Base-by-base conservation (phyloP, 1,140 invertebrate genomes). In the Arion vulgaris region DNA sequence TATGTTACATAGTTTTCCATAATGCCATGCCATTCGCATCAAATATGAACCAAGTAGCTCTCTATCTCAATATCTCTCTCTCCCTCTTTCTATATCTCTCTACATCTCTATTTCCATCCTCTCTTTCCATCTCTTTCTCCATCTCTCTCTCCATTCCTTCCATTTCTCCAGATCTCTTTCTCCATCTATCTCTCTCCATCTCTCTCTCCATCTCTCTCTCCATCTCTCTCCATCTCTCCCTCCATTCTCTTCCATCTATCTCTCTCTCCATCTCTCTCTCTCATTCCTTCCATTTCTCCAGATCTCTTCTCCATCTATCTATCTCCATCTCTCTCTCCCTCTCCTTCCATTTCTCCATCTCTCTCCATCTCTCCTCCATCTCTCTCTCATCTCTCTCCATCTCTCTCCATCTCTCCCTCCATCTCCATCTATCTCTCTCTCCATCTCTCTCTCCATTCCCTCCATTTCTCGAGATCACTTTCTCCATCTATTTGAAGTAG, bases 311-410 rank as follows among this genome's bases (percentile, higher is more conserved):
- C 45, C 19, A 19, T 49, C 71, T 36, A 13, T 15, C 15, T 73
- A 9, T 73, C 71, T 73, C 71, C 36, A 13, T 73, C 15, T 73
- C 71, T 73, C 36, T 73, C 71, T 36, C 71, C 26, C 62, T 34
- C 7, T 13, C 62, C 26, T n/a, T 68, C 26, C 26, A 11, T 68
- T n/a, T 34, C 32, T 11, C 32, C 7, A n/a, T 34, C 11, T 68
- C 62, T 34, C 26, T 68, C 62, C 26, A 9, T 34, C 62, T 68
- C 62, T 28, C 62, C 11, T n/a, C n/a, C 11, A 13, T 26, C 26
- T 68, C 26, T 34, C 26, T 68, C 7, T 34, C 7, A n/a, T 68
- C 62, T 28, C 62, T 68, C 62, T 28, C 62, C 7, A 9, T 68
- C 7, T 34, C 62, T 68, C 36, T 26, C 39, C 38, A 9, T 73